Percentiles rank a stretch among this genome's conserved stretches.
These are phyloP conservation scores for Drosophila truncata DNA, from an alignment of 1,140 invertebrate genomes.

Conservation along the genomic window DNA sequence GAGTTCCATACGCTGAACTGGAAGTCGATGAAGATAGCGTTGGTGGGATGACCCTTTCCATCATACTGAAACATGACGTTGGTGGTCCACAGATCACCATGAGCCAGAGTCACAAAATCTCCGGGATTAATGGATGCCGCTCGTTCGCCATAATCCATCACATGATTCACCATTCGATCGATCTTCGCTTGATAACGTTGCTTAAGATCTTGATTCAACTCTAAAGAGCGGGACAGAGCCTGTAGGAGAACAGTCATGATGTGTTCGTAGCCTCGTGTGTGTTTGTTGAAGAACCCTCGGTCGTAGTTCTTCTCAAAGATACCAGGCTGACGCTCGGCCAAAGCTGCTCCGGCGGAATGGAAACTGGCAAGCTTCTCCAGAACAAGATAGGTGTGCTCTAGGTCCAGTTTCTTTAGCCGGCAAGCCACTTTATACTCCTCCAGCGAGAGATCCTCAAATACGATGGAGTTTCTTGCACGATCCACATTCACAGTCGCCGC, in stretches of 20 bases:
- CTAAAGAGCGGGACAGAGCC: conserved; percentile 42
- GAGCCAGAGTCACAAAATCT: conserved; percentile 87
- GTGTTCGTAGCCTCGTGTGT: conserved; percentile 50
- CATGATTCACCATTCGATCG: conserved; percentile 24
- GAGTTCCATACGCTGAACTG: conserved; percentile 35
- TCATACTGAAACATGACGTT: conserved; percentile 89
- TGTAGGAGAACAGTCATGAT: conserved; percentile 46
- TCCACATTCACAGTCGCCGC: conserved; percentile 70
- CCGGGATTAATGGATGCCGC: conserved; percentile 65
- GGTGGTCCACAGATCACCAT: conserved; percentile 89
- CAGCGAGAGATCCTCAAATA: conserved; percentile 83
- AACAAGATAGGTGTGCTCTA: conserved; percentile 85
- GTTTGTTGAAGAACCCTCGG: conserved; percentile 62
- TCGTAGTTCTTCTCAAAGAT: conserved; percentile 64
- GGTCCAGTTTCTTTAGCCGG: conserved; percentile 86
- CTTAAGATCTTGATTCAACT: conserved; percentile 36
- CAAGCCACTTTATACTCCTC: conserved; percentile 86
- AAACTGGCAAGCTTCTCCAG: conserved; percentile 87
- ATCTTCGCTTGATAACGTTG: conserved; percentile 61
- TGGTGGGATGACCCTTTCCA: conserved; percentile 26
- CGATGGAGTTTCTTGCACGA: conserved; percentile 47
- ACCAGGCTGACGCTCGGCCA: conserved; percentile 44
- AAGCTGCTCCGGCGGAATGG: conserved; percentile 84
- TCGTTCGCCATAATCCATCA: conserved; percentile 68
- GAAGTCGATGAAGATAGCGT: conserved; percentile 72